These are phyloP conservation scores for Actinia equina DNA, from an alignment of 64 coral and sea anemone species.

Conservation along the genomic window DNA sequence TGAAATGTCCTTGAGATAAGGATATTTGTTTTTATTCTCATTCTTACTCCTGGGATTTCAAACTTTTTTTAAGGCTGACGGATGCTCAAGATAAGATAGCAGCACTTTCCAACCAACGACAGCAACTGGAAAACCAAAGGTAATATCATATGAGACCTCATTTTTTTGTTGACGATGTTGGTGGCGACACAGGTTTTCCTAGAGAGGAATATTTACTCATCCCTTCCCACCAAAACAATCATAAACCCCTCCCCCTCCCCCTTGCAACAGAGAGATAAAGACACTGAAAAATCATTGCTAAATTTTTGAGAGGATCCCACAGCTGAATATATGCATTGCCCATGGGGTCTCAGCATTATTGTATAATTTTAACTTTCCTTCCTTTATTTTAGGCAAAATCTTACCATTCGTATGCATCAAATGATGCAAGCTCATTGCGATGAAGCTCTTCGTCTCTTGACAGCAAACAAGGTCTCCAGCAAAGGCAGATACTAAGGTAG, in stretches of 20 bases:
- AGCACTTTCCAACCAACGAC: constrained; percentile 56
- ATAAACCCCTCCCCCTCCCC: too few species aligned
- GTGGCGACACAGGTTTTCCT: too few species aligned
- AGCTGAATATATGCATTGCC: too few species aligned
- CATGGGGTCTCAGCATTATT: neutral
- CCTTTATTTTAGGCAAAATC: neutral
- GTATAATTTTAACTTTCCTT: neutral
- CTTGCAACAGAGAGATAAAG: too few species aligned
- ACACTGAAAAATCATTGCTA: too few species aligned
- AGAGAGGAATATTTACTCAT: too few species aligned
- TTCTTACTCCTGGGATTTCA: neutral
- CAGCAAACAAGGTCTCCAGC: neutral
- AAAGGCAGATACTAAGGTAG: neutral
- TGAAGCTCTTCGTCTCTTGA: constrained; percentile 56
- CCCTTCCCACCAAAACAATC: too few species aligned
- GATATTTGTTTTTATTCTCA: neutral
- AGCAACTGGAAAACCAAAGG: constrained; percentile 84
- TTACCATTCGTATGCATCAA: constrained; percentile 56
- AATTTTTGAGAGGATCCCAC: too few species aligned
- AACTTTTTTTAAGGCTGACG: constrained; percentile 25
- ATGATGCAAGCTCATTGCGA: constrained; percentile 92
- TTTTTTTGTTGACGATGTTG: too few species aligned
- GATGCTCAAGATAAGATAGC: constrained; percentile 78
- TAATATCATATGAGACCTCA: neutral
- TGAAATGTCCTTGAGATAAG: neutral